phyloP scores from a whole-genome alignment of 2,113 vertebrate species.

The Anser brachyrhynchus region DNA sequence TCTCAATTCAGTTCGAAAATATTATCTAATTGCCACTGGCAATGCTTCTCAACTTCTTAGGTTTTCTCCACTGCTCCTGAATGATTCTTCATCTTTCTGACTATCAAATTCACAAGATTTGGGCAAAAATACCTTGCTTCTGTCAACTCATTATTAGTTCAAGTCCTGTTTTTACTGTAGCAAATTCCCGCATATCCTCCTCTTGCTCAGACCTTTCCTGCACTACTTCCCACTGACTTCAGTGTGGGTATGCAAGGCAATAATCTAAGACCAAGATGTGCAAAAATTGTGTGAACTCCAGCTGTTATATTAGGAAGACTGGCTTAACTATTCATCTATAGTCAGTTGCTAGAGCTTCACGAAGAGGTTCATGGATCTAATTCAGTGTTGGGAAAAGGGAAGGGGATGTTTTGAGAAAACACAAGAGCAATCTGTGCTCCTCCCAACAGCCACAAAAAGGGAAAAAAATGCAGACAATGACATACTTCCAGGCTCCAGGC shows the following conservation, averaged over 20 bases:
- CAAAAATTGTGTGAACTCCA: not conserved
- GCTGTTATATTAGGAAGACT: not conserved
- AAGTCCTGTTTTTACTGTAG: not conserved
- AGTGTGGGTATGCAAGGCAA: not conserved
- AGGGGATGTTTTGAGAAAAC: not conserved
- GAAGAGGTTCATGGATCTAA: not conserved
- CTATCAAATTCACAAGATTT: not conserved
- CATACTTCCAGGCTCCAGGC: not conserved
- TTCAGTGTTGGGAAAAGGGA: not conserved
- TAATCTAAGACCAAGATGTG: not conserved
- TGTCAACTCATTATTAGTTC: not conserved
- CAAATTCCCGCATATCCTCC: not conserved
- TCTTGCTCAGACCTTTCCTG: not conserved
- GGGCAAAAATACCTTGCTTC: not conserved
- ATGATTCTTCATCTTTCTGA: not conserved
- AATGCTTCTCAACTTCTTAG: not conserved
- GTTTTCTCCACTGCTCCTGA: not conserved
- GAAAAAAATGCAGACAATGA: not conserved
- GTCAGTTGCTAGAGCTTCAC: not conserved
- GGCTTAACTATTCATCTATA: not conserved
- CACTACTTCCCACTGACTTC: not conserved
- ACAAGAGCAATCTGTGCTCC: not conserved
- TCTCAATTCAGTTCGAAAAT: not conserved
- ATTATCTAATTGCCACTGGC: not conserved
- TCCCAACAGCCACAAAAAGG: not conserved